These are phyloP conservation scores for Xenopus tropicalis DNA, from an alignment of 2,113 vertebrate species.

Conservation along the genomic window DNA sequence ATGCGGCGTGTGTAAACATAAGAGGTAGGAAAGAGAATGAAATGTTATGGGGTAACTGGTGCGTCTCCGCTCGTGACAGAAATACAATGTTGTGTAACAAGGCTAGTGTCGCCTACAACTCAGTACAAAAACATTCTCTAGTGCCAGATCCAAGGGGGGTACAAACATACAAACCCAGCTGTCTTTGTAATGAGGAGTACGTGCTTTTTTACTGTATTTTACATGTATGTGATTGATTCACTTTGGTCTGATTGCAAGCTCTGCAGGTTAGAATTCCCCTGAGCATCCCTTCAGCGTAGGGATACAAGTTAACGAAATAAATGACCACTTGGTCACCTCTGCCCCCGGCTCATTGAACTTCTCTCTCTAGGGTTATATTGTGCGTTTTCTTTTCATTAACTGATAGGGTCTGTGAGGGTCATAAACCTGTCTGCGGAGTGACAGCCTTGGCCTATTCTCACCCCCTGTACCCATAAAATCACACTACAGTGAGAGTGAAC, in stretches of 20 bases:
- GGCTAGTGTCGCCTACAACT: too few species aligned
- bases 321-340: conserved; percentile 29
- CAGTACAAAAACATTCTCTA: too few species aligned
- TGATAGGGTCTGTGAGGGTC: conserved; percentile 40
- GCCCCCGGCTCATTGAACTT: conserved; percentile 38
- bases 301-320: conserved; percentile 14
- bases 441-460: conserved; percentile 14
- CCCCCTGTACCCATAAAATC: not conserved
- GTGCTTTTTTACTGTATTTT: too few species aligned
- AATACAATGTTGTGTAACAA: too few species aligned
- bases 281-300: not conserved
- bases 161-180: too few species aligned
- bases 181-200: too few species aligned
- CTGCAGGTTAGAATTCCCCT: not conserved
- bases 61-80: too few species aligned
- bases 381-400: conserved; percentile 45
- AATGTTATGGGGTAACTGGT: too few species aligned
- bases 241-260: conserved; percentile 6
- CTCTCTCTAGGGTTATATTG: conserved; percentile 23
- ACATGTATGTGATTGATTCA: too few species aligned
- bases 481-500: not conserved
- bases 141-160: too few species aligned
- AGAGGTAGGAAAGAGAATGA: too few species aligned
- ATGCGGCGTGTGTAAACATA: too few species aligned
- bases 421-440: conserved; percentile 40